Conservation (phyloP, 2,888 invertebrate species). For the Scaeva pyrastri region DNA sequence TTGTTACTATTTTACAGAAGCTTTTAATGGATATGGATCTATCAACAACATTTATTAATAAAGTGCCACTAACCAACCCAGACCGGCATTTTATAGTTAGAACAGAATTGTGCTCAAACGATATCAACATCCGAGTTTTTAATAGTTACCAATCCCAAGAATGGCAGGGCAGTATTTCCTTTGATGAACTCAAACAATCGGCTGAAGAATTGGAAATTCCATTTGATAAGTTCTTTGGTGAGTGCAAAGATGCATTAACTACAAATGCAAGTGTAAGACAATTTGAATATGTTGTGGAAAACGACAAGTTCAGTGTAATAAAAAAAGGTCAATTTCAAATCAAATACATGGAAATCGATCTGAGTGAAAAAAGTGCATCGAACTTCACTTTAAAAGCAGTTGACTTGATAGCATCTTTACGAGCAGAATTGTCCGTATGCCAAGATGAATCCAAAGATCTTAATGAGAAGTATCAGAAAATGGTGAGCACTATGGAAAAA, state of each 20-base stretch:
- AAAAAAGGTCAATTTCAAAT: constrained; percentile 79
- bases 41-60: constrained; percentile 47
- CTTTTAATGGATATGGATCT: constrained; percentile 27
- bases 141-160: constrained; percentile 21
- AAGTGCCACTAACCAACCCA: constrained; percentile 47
- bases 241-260: constrained; percentile 78
- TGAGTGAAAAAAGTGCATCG: constrained; percentile 73
- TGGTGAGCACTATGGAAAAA: constrained; percentile 76
- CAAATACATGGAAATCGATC: constrained; percentile 77
- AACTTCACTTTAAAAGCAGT: constrained; percentile 75
- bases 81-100: constrained; percentile 30
- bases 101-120: constrained; percentile 33
- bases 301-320: constrained; percentile 76
- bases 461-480: constrained; percentile 67
- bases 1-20: neutral
- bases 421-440: constrained; percentile 22
- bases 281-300: constrained; percentile 78
- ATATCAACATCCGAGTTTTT: constrained; percentile 47
- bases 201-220: constrained; percentile 79
- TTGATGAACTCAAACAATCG: constrained; percentile 77
- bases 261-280: constrained; percentile 77
- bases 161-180: constrained; percentile 73
- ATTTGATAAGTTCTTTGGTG: constrained; percentile 77
- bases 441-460: neutral
- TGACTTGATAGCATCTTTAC: constrained; percentile 66